These are phyloP conservation scores for Psittacus erithacus DNA, from an alignment of 2,113 vertebrate genomes.

Conservation along the genomic window DNA sequence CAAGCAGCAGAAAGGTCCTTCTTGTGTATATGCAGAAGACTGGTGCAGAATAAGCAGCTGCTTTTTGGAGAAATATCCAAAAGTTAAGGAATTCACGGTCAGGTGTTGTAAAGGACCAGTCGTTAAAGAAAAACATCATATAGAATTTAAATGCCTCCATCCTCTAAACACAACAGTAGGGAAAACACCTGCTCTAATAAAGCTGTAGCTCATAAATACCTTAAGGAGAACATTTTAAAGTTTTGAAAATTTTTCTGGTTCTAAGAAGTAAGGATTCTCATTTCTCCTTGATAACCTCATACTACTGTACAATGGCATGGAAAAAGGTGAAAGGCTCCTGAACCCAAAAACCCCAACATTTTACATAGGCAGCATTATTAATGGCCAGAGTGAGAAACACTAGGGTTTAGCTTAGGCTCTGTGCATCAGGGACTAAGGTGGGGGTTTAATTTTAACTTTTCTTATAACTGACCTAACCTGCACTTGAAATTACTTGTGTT, in stretches of 20 bases:
- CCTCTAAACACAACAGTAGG: background rate
- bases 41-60: background rate
- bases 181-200: conserved; percentile 4
- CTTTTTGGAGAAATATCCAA: background rate
- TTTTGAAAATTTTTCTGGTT: background rate
- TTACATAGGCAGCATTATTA: background rate
- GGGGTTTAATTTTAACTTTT: background rate
- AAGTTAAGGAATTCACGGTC: background rate
- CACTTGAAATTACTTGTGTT: conserved; percentile 3
- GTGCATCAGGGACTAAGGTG: background rate
- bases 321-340: background rate
- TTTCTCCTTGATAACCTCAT: background rate
- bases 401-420: background rate
- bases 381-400: background rate
- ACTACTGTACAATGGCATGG: background rate
- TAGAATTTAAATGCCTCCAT: background rate
- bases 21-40: background rate
- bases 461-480: background rate
- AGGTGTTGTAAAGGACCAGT: background rate
- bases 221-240: background rate
- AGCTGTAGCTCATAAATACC: background rate
- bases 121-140: background rate
- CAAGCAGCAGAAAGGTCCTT: background rate
- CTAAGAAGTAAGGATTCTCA: background rate
- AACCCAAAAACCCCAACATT: background rate